These are phyloP conservation scores for Pantelozetes paolii DNA, from an alignment of 2,888 invertebrate species.

Conservation along the genomic window DNA sequence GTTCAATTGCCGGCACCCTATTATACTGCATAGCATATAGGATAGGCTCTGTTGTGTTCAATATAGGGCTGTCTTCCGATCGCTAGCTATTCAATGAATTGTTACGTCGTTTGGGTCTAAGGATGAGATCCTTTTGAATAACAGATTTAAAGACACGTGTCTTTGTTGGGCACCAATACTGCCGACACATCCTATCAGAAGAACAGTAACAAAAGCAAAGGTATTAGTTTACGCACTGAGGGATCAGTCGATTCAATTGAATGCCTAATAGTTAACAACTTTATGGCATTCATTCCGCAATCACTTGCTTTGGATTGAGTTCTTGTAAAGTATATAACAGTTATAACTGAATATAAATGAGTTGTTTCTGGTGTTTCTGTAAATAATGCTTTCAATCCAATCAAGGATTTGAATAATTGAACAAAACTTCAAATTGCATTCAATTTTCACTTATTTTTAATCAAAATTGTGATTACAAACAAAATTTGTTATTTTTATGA, in stretches of 20 bases:
- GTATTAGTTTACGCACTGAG: slow-evolving; percentile 32
- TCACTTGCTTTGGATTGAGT: background rate
- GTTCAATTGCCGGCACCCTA: background rate
- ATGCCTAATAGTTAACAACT: slow-evolving; percentile 31
- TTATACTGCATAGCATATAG: too few species aligned
- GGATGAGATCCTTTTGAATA: slow-evolving; percentile 12
- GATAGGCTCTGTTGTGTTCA: slow-evolving; percentile 11
- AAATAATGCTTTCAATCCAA: background rate
- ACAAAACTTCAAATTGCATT: background rate
- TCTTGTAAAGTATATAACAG: background rate
- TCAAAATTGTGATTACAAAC: background rate
- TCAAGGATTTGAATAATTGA: background rate
- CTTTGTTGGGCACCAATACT: slow-evolving; percentile 20
- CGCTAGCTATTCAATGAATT: slow-evolving; percentile 14
- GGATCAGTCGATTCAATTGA: slow-evolving; percentile 26
- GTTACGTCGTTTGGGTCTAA: slow-evolving; percentile 18
- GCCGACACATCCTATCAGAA: background rate
- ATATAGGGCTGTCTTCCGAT: slow-evolving; percentile 22
- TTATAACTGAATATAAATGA: slow-evolving; percentile 20
- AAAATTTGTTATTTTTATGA: background rate
- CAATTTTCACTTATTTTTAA: background rate
- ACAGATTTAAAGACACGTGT: slow-evolving; percentile 33
- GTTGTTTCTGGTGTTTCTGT: background rate
- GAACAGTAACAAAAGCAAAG: slow-evolving; percentile 7
- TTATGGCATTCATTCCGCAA: slow-evolving; percentile 18